These are phyloP conservation scores for Pluvialis apricaria DNA, from an alignment of 2,113 vertebrate genomes.

Conservation along the genomic window DNA sequence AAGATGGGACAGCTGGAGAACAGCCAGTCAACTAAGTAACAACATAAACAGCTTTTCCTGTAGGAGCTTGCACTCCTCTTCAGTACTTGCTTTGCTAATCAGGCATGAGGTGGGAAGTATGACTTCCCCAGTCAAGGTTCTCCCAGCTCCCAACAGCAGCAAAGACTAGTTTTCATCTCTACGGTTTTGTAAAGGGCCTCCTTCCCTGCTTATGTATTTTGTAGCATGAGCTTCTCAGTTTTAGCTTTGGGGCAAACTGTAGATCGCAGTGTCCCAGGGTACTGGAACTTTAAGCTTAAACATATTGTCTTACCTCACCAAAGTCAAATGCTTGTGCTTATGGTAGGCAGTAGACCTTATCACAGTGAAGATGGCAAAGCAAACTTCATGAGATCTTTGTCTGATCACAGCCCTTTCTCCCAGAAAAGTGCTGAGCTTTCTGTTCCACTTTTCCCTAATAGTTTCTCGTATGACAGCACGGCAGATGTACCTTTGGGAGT, in stretches of 20 bases:
- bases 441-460: background rate
- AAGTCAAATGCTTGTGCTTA: background rate
- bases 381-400: background rate
- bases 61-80: too few relatives aligned
- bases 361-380: background rate
- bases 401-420: background rate
- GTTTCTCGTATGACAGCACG: background rate
- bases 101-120: too few relatives aligned
- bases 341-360: background rate
- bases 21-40: too few relatives aligned
- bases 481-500: background rate
- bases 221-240: background rate
- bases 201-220: background rate
- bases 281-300: background rate
- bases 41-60: too few relatives aligned
- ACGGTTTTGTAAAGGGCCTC: background rate
- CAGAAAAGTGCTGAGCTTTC: conserved; percentile 13
- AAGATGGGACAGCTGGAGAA: too few relatives aligned
- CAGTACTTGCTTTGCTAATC: too few relatives aligned
- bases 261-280: background rate
- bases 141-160: too few relatives aligned
- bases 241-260: background rate
- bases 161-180: background rate
- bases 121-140: too few relatives aligned
- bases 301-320: background rate